Evolutionary conservation across 30 jellyfish, hydroid and myxozoan species (phyloP).

Genomic region (Pseudorhiza aurosa): DNA sequence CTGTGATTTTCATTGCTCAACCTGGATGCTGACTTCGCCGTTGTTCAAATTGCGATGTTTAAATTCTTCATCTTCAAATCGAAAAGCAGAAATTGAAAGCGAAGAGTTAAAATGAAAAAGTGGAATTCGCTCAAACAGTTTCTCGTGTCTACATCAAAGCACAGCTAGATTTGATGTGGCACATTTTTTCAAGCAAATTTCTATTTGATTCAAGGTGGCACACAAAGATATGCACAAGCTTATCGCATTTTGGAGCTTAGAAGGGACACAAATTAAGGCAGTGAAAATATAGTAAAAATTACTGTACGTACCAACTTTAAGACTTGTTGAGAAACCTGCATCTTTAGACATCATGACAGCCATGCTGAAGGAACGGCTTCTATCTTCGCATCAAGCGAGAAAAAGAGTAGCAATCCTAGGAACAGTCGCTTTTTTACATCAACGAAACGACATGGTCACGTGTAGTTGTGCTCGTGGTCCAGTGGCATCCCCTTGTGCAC

Average conservation of each 20-base stretch:
- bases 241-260: neutral
- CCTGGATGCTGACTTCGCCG: too few species aligned
- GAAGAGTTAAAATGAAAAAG: too few species aligned
- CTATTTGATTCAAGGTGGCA: neutral
- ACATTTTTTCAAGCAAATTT: neutral
- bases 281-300: neutral
- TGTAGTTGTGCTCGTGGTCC: neutral
- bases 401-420: neutral
- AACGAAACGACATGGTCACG: neutral
- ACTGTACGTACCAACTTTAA: neutral
- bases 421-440: neutral
- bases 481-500: neutral
- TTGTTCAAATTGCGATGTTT: too few species aligned
- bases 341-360: neutral
- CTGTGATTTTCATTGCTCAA: too few species aligned
- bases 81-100: too few species aligned
- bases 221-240: neutral
- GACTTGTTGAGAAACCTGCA: neutral
- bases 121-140: too few species aligned
- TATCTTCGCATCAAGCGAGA: too few species aligned
- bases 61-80: too few species aligned
- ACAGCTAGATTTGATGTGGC: neutral
- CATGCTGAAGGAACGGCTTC: slow-evolving; percentile 5
- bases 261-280: neutral
- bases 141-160: too few species aligned